Base-by-base conservation (phyloP, 2,113 vertebrate genomes). In the Xenotilapia longispinis region DNA sequence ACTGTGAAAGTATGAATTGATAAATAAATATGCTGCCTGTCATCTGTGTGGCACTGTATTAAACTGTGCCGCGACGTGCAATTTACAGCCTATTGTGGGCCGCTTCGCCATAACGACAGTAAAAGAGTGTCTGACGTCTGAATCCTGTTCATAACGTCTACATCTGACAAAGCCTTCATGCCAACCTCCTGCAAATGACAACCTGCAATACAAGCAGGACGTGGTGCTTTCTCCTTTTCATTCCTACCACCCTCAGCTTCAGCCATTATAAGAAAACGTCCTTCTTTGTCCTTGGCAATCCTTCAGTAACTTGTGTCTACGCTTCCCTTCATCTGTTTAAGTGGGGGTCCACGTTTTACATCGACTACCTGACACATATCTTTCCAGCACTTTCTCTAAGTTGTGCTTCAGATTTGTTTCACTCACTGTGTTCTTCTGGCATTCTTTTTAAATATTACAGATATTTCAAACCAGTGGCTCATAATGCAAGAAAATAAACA, bases 401-500 rank as follows among this genome's bases (percentile, higher is more conserved):
- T 33, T 78, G 63, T 84, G 38, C 7, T 42, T 15, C 31, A 57
- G 81, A 84, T 84, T 75, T 82, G 83, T 87, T 84, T 87, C 87
- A 83, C 83, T 31, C n/a, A 51, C 17, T 51, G 73, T 78, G 17
- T 28, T 33, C 85, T 68, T 80, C 21, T 33, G 68, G 81, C 78
- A 23, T 89, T 88, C 63, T 42, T 87, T 55, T 42, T 92, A 84
- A 91, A 94, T 91, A 87, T 92, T 95, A 90, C 83, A 91, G 78
- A 88, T 47, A 9, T 55, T 45, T 17, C 55, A 89, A 80, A 70
- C 36, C 54, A 14, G 54, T 47, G 65, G n/a, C 86, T 79, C 7
- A 51, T 33, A 31, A 31, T 5, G 47, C 63, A 58, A 57, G 70
- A 49, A 19, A 78, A 49, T 53, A 65, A 38, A 38, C n/a, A 21